These are phyloP conservation scores for Synergus umbraculus DNA, from an alignment of 2,888 invertebrate species.

Conservation along the genomic window DNA sequence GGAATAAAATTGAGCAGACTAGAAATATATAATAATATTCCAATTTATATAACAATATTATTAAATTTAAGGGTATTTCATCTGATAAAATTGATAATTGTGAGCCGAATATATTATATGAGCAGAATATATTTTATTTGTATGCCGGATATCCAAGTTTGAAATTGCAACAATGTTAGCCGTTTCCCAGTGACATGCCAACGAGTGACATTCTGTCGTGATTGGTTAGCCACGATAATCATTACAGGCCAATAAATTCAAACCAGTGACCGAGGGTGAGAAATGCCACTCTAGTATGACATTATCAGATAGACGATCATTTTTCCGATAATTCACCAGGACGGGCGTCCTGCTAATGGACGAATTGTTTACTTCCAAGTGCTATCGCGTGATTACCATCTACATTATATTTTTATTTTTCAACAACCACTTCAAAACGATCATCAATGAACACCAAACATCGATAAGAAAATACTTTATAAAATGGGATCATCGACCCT, in stretches of 20 bases:
- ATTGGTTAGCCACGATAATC: slow-evolving; percentile 23
- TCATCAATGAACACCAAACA: neutral
- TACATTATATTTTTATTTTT: neutral
- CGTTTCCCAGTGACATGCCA: slow-evolving; percentile 41
- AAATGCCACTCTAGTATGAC: slow-evolving; percentile 13
- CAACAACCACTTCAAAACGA: neutral
- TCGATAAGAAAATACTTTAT: neutral
- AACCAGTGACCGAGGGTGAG: neutral
- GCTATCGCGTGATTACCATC: neutral
- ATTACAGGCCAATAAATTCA: slow-evolving; percentile 16
- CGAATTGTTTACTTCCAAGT: neutral
- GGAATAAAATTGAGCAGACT: too few species aligned
- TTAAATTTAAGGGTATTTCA: too few species aligned
- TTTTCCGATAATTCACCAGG: neutral
- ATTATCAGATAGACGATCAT: slow-evolving; percentile 2
- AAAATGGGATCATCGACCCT: neutral
- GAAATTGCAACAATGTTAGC: slow-evolving; percentile 48
- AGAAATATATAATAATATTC: too few species aligned
- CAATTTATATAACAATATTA: too few species aligned
- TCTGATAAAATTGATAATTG: neutral
- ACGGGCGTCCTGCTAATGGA: neutral
- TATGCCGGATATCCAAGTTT: neutral
- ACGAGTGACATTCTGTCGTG: slow-evolving; percentile 48
- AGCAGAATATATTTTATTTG: neutral
- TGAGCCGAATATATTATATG: neutral